Evolutionary conservation across 2,888 invertebrate genomes (phyloP), one percentile per base, ranked within the genome.

Genomic region (Merodon equestris): DNA sequence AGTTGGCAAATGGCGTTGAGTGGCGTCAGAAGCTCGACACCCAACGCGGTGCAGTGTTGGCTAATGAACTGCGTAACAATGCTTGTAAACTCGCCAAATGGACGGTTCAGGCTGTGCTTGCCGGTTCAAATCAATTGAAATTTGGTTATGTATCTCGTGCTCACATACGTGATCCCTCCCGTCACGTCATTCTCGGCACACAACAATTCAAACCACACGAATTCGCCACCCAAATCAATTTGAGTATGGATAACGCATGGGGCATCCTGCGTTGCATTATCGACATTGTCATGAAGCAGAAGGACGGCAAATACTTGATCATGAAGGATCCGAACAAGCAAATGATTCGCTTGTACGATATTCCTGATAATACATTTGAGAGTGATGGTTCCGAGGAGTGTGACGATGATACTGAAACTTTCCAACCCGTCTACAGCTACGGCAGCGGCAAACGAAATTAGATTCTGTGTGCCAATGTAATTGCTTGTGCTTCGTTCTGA

Each of bases 171-270:
- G 99, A 99, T 90, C 96, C 97, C 82, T 94, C 97, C 79, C 97
- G 97, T 73, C 99, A 99, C 89, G 97, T 98, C 51, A 97, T 99
- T 85, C 91, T 99, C 82, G 98, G 98, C 82, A 97, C 97, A 27
- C 98, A 98, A 89, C 98, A 98, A 90, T 99, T 98, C 90, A 98
- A 97, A 88, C 99, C 99, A 10, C 94, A 95, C 86, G 99, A 99
- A 90, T 99, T 99, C 89, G 99, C 99, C 10, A 96, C 96, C 9
- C 99, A 99, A 90, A 99, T 99, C 87, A 98, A 98, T 90, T 90
- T 99, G 85, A 98, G 97, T 87, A 97, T 99, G 98, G 99, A 99
- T 89, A 99, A 99, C 90, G 98, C 97, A 1, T 99, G 99, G 99
- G 99, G 98, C 82, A 96, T 99, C 72, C 91, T 99, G 76, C 93